Evolutionary conservation across 2,797 vertebrate genomes (phyloP).

Genomic region (Lepilemur septentrionalis): DNA sequence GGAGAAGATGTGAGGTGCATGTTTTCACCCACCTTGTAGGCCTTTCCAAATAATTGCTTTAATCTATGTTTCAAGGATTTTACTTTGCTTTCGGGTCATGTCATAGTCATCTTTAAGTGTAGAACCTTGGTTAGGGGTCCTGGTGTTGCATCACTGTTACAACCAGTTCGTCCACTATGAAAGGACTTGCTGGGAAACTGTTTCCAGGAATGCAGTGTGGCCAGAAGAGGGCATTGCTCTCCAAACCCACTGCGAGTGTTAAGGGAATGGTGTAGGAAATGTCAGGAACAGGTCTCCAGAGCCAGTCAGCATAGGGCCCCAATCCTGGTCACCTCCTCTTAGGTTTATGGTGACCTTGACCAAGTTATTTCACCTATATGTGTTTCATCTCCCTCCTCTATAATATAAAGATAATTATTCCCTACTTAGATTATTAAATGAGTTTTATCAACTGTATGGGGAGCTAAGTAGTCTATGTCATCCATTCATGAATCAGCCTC

Average conservation of each 20-base stretch:
- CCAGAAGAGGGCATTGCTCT: not conserved
- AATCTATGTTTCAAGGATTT: not conserved
- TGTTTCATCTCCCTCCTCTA: not conserved
- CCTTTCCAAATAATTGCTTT: not conserved
- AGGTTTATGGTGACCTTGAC: not conserved
- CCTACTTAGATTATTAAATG: not conserved
- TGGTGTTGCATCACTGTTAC: not conserved
- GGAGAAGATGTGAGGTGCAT: not conserved
- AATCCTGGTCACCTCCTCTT: not conserved
- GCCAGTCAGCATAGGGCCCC: accelerated
- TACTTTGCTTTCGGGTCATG: not conserved
- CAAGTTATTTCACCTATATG: not conserved
- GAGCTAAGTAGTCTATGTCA: not conserved
- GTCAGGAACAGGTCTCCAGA: not conserved
- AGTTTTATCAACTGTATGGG: not conserved
- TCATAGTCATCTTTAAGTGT: not conserved
- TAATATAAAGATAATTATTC: not conserved
- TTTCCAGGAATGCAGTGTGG: not conserved
- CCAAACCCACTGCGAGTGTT: not conserved
- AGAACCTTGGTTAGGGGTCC: not conserved
- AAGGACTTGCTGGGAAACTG: not conserved
- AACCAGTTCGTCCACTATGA: not conserved
- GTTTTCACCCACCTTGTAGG: not conserved
- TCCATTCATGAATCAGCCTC: not conserved
- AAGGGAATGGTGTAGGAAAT: too few relatives aligned